These are phyloP conservation scores for Hypena proboscidalis DNA, from an alignment of 2,888 invertebrate species.

Conservation along the genomic window DNA sequence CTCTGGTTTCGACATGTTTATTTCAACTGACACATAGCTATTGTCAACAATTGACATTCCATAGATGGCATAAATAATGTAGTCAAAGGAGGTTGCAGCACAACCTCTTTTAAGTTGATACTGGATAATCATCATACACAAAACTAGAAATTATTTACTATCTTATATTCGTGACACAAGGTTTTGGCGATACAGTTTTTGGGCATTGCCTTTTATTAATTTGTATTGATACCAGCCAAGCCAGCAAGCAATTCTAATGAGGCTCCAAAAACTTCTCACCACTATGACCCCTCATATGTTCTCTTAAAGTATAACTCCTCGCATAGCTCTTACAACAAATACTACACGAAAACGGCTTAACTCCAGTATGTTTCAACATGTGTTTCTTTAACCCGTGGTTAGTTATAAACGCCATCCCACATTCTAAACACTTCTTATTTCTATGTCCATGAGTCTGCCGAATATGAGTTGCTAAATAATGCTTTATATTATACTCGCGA, in stretches of 20 bases:
- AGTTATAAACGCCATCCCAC: slow-evolving; percentile 78
- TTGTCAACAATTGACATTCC: too few relatives aligned
- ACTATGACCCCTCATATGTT: slow-evolving; percentile 60
- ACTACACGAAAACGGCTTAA: slow-evolving; percentile 67
- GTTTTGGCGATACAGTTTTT: too few relatives aligned
- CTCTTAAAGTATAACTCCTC: slow-evolving; percentile 56
- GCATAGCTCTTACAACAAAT: slow-evolving; percentile 67
- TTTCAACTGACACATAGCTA: too few relatives aligned
- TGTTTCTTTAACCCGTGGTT: slow-evolving; percentile 78
- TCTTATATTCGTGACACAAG: too few relatives aligned
- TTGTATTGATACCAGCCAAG: slow-evolving; percentile 18
- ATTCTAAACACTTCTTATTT: slow-evolving; percentile 76
- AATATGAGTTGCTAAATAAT: slow-evolving; percentile 74
- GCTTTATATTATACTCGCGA: slow-evolving; percentile 71
- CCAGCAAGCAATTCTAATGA: slow-evolving; percentile 10
- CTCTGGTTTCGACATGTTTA: too few relatives aligned
- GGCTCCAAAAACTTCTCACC: slow-evolving; percentile 26
- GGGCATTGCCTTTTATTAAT: too few relatives aligned
- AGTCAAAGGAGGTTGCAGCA: too few relatives aligned
- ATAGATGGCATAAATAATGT: too few relatives aligned
- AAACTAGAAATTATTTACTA: too few relatives aligned
- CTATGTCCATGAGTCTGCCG: slow-evolving; percentile 75
- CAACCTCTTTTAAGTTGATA: too few relatives aligned
- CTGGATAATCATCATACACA: too few relatives aligned
- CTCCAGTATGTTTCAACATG: slow-evolving; percentile 71